phyloP scores from a whole-genome alignment of 2,888 invertebrate genomes.

The Leptinotarsa rubiginosa region DNA sequence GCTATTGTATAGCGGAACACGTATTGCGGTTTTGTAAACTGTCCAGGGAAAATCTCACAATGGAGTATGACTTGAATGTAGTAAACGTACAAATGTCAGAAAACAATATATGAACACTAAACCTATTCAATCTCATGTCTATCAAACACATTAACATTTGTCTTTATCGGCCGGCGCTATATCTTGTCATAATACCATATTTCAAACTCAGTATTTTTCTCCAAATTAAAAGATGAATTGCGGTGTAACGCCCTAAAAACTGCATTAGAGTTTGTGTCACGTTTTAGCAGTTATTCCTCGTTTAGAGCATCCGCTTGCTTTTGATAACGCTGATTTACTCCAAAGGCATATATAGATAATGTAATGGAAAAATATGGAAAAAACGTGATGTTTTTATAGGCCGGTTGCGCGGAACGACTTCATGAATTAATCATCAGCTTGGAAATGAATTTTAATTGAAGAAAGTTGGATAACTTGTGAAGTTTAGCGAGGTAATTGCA shows the following conservation, averaged over 20 bases:
- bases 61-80: too few species aligned
- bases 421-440: slow-evolving; percentile 43
- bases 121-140: neutral
- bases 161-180: neutral
- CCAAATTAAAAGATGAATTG: slow-evolving; percentile 61
- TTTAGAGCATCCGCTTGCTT: slow-evolving; percentile 57
- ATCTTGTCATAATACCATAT: neutral
- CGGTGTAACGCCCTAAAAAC: slow-evolving; percentile 60
- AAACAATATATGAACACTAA: too few species aligned
- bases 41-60: too few species aligned
- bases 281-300: slow-evolving; percentile 66
- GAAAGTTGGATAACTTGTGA: slow-evolving; percentile 12
- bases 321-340: slow-evolving; percentile 67
- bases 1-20: too few species aligned
- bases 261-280: slow-evolving; percentile 64
- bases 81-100: too few species aligned
- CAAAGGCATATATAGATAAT: slow-evolving; percentile 65
- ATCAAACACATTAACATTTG: neutral
- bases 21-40: too few species aligned
- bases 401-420: slow-evolving; percentile 38
- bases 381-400: slow-evolving; percentile 57
- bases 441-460: slow-evolving; percentile 40
- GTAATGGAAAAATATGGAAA: slow-evolving; percentile 66
- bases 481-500: slow-evolving; percentile 4
- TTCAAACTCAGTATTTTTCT: neutral